Conservation (phyloP, 1,140 invertebrate genomes). For the Drosophila hydei region DNA sequence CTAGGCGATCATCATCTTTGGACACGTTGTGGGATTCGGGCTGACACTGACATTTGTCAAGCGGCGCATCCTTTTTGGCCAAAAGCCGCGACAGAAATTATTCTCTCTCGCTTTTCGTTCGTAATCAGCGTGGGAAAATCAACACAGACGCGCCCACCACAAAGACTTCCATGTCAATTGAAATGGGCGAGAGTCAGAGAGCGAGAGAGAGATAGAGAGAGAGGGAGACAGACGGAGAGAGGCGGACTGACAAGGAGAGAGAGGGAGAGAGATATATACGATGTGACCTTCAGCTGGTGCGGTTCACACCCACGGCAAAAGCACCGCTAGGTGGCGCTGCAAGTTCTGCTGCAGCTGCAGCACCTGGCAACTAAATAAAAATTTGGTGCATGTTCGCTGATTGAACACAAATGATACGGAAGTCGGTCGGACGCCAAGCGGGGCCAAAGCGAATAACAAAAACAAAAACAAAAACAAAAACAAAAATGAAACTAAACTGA, state of each 20-base stretch:
- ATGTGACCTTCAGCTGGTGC: conserved; percentile 51
- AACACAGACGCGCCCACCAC: conserved; percentile 6
- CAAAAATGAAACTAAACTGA: not conserved
- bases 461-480: not conserved
- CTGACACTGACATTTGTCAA: conserved; percentile 73
- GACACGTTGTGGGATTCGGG: conserved; percentile 68
- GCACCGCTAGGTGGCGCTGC: conserved; percentile 38
- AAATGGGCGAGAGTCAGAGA: no score
- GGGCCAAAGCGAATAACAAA: conserved; percentile 12
- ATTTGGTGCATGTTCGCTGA: conserved; percentile 81
- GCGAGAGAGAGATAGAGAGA: no score
- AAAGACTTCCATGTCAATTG: conserved; percentile 7
- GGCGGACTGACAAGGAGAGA: no score
- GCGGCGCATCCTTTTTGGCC: conserved; percentile 67
- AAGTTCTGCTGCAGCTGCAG: conserved; percentile 47
- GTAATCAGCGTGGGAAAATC: conserved; percentile 78
- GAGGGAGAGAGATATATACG: not conserved
- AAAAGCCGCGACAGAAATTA: conserved; percentile 38
- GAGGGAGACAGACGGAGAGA: not conserved
- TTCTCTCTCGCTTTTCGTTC: conserved; percentile 41
- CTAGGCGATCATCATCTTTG: conserved; percentile 59
- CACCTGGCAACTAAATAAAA: conserved; percentile 67
- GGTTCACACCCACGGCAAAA: conserved; percentile 59
- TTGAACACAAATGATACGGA: conserved; percentile 81
- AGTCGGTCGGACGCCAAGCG: conserved; percentile 51